Base-by-base conservation (phyloP, 2,888 invertebrate species). In the Nyleta sp. region DNA sequence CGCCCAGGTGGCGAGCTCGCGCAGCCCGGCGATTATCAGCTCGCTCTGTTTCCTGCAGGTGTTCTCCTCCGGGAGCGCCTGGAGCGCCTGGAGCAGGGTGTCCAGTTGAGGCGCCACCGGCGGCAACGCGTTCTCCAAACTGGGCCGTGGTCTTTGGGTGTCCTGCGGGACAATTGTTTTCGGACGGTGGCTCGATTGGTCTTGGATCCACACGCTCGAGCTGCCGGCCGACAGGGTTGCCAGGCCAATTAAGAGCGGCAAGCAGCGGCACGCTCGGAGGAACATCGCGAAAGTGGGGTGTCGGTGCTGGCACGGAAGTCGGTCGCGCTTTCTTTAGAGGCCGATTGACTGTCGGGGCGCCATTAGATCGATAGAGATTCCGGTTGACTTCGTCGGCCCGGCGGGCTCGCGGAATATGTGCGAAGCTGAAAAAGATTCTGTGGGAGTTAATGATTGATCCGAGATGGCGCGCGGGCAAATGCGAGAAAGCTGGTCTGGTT, bases 1-100 rank as follows among this genome's bases (percentile, higher is more conserved):
- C 1, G 87, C 85, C 87, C 87, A 88, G 5, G 78, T 84, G 28
- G 84, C 84, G 3, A 87, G 76, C 52, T 86, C 84, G 11, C 68
- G 80, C 6, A 86, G 50, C 1, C 82, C 82, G 0, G 64, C 48
- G 11, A 87, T 42, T 10, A 87, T 73, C 1, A 84, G 60, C 46
- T 80, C 82, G 55, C 83, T 80, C 22, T 87, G 85, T 42, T 84
- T 79, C n/a, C 82, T 79, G 67, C 87, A 88, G 18, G 62, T 75
- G 1, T 64, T 77, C 1, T 64, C 62, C 8, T 84, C 81, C 11
- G 82, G 77, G 44, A 88, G 84, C 7, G 78, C 62, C 0, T 84
- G 82, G 7, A 87, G 76, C 0, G 84, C 77, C 7, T 79, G 75
- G 8, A 11, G 31, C 33, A 70, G 78, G 65, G 10, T 86, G 55